These are phyloP conservation scores for Hoplias malabaricus DNA, from an alignment of 2,113 vertebrate species.

Conservation along the genomic window DNA sequence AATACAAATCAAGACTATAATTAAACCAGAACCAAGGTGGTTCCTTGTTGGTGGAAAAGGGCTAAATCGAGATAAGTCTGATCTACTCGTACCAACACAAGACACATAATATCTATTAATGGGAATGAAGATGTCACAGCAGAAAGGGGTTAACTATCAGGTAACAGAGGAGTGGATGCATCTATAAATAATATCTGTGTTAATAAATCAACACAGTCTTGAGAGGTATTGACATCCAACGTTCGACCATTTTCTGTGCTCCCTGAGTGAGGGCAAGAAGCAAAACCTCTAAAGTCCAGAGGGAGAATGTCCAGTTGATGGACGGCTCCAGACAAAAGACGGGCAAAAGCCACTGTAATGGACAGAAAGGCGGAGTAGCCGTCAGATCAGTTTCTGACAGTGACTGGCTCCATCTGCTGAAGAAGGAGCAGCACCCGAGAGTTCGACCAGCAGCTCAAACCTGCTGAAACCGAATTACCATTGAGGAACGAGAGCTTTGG, in stretches of 20 bases:
- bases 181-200: background rate
- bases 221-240: slow-evolving; percentile 3
- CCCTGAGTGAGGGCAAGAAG: background rate
- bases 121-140: too few relatives aligned
- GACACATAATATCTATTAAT: too few relatives aligned
- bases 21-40: too few relatives aligned
- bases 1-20: too few relatives aligned
- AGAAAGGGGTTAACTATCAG: too few relatives aligned
- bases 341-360: slow-evolving; percentile 38
- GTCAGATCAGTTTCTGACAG: slow-evolving; percentile 65
- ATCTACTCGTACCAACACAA: too few relatives aligned
- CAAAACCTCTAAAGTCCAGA: background rate
- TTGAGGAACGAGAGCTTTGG: slow-evolving; percentile 70
- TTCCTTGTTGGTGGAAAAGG: too few relatives aligned
- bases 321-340: slow-evolving; percentile 52
- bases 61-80: too few relatives aligned
- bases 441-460: slow-evolving; percentile 59
- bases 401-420: slow-evolving; percentile 64
- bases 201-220: slow-evolving; percentile 23
- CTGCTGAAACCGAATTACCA: slow-evolving; percentile 71
- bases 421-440: background rate
- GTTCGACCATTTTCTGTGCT: background rate
- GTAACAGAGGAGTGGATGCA: background rate
- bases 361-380: slow-evolving; percentile 50
- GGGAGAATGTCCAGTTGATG: background rate